Base-by-base conservation (phyloP, 1,140 invertebrate genomes). In the Parapsyche elsis region DNA sequence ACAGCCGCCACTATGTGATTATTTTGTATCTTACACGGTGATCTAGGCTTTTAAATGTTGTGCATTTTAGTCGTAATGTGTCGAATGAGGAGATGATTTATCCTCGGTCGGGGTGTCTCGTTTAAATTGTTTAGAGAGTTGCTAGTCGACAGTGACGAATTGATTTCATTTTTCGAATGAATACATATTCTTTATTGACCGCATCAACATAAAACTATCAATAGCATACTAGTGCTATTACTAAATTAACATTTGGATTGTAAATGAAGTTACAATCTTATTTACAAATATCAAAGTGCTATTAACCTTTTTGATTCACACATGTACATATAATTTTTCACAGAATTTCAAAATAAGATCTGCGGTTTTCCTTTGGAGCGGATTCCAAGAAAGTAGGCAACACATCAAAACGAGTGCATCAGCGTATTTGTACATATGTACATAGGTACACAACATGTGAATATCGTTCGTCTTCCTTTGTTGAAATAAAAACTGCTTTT, bases 341-440 rank as follows among this genome's bases (percentile, higher is more conserved):
- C 21, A 21, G 64, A 67, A 67, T 26, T 67, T 2, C 23, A 23
- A 67, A 67, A 67, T 12, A 30, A 67, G 9, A 67, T 67, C 12
- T 30, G 64, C 64, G 64, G 64, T 67, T 67, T 67, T 67, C 64
- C 64, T 67, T 67, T 67, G 16, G 49, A 14, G 10, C 49, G 10
- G 12, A 53, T 53, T 53, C 49, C 16, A 53, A 16, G 49, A 53
- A 53, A 53, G 49, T 53, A 53, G 16, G 30, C 30, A 38, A 7
- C 30, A 7, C 30, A 38, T 38, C 30, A 38, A 38, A 38, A 38
- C 30, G 30, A 38, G 30, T 38, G 30, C 30, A 38, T 4, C 2
- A 38, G 30, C 30, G 30, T 38, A n/a, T 38, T 38, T 38, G 30
- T 4, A 38, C 2, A 38, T 7, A 38, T 38, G 30, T 38, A 38